These are phyloP conservation scores for Spilosoma lubricipeda DNA, from an alignment of 2,888 invertebrate species.

Conservation along the genomic window DNA sequence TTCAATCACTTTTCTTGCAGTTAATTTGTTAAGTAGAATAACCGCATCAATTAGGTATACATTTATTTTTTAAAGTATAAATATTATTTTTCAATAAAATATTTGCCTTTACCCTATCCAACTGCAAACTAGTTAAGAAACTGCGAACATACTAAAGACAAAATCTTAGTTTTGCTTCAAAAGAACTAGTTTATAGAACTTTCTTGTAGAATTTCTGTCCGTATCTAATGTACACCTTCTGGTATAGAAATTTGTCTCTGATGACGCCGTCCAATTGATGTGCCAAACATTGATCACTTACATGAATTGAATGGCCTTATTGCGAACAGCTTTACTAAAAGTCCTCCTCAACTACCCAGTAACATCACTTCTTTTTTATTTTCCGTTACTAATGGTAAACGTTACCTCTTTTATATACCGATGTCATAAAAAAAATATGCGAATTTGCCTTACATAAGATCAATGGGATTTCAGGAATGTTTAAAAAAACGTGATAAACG, in stretches of 20 bases:
- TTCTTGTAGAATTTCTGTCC: not conserved
- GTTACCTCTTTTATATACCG: not conserved
- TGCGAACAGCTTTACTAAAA: not conserved
- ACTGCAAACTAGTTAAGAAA: no score
- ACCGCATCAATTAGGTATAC: no score
- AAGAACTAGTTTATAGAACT: not conserved
- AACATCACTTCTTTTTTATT: not conserved
- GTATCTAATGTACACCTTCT: no score
- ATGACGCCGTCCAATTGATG: no score
- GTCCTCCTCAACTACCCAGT: not conserved
- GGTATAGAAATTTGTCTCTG: no score
- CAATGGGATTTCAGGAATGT: constrained; percentile 31
- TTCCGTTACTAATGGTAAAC: not conserved
- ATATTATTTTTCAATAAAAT: no score
- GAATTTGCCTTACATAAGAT: constrained; percentile 1
- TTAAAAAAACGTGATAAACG: constrained; percentile 73
- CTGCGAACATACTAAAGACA: no score
- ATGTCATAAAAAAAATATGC: constrained; percentile 3
- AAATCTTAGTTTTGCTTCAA: no score
- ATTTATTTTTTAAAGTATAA: no score
- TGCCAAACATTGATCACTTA: not conserved
- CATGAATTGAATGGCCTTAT: not conserved
- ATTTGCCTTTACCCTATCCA: no score
- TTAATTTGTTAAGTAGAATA: no score
- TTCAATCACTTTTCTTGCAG: no score